A percentile compares a stretch with the other conserved stretches of the same genome.
Conservation (phyloP, 2,113 vertebrate genomes). For the Haemorhous mexicanus region DNA sequence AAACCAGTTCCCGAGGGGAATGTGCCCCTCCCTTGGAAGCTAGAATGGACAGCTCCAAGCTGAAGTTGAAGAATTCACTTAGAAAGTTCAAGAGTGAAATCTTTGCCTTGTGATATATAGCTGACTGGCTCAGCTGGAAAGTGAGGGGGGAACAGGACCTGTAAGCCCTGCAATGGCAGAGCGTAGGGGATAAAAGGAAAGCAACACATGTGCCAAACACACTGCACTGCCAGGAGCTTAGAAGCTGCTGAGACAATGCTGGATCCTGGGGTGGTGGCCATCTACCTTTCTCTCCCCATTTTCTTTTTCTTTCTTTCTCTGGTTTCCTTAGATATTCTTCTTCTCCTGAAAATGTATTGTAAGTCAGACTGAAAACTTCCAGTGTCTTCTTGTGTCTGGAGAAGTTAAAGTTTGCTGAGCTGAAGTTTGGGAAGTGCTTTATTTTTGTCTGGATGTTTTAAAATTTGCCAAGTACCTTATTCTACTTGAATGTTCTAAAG, state of each 20-base stretch:
- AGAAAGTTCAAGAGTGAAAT: neutral
- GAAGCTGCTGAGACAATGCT: neutral
- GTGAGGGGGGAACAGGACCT: neutral
- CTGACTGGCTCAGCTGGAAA: neutral
- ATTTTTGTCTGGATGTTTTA: neutral
- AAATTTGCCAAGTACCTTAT: neutral
- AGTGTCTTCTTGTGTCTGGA: neutral
- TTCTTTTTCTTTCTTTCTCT: neutral
- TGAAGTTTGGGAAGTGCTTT: neutral
- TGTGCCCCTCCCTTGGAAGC: neutral
- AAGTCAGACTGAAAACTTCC: fast-evolving
- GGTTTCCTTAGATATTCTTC: neutral
- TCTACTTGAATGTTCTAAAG: neutral
- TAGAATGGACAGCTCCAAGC: neutral
- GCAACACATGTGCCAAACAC: fast-evolving
- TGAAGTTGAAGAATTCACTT: neutral
- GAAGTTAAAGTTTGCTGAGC: neutral
- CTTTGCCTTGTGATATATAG: neutral
- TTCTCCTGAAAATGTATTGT: neutral
- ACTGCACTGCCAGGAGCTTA: neutral
- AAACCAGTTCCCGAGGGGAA: neutral
- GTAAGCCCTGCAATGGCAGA: too few relatives aligned
- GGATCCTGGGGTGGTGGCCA: neutral
- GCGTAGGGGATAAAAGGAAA: neutral
- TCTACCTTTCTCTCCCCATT: neutral